These are phyloP conservation scores for Misgurnus mizolepis DNA, from an alignment of 2,113 vertebrate genomes.

Conservation along the genomic window DNA sequence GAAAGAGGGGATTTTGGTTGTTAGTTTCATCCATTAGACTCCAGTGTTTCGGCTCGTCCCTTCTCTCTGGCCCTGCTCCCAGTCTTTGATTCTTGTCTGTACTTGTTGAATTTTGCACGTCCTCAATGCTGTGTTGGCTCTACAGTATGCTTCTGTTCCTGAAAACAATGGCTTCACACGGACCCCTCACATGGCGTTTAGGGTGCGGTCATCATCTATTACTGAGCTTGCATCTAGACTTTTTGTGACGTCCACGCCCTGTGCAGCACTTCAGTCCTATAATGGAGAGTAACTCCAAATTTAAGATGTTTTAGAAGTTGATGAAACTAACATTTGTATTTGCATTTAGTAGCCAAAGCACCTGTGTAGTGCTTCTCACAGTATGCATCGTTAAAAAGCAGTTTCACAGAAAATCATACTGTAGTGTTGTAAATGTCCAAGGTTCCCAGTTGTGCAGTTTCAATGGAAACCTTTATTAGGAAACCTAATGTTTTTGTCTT, in stretches of 20 bases:
- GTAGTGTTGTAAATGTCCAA: too few species aligned
- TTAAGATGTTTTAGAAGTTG: too few species aligned
- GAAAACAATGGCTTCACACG: conserved; percentile 53
- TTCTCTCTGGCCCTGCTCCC: conserved; percentile 8
- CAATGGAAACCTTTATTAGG: conserved; percentile 8
- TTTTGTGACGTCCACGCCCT: conserved; percentile 33
- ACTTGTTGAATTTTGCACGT: conserved; percentile 41
- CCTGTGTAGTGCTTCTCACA: too few species aligned
- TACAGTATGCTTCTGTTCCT: neutral
- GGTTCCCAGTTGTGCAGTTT: neutral
- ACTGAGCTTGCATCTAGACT: conserved; percentile 22
- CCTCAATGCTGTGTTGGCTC: conserved; percentile 29
- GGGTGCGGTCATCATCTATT: conserved; percentile 45
- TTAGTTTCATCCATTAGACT: conserved; percentile 25
- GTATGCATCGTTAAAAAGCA: too few species aligned
- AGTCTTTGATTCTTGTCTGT: conserved; percentile 39
- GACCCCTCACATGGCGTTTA: conserved; percentile 19
- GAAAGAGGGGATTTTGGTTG: neutral
- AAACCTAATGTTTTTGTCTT: too few species aligned
- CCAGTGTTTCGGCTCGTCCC: conserved; percentile 26
- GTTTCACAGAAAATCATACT: too few species aligned
- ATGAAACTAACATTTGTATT: too few species aligned
- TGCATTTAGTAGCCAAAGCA: too few species aligned
- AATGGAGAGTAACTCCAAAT: conserved; percentile 9
- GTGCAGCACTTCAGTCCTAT: conserved; percentile 14